phyloP scores from a whole-genome alignment of 2,888 invertebrate genomes.

The Melanotus villosus region DNA sequence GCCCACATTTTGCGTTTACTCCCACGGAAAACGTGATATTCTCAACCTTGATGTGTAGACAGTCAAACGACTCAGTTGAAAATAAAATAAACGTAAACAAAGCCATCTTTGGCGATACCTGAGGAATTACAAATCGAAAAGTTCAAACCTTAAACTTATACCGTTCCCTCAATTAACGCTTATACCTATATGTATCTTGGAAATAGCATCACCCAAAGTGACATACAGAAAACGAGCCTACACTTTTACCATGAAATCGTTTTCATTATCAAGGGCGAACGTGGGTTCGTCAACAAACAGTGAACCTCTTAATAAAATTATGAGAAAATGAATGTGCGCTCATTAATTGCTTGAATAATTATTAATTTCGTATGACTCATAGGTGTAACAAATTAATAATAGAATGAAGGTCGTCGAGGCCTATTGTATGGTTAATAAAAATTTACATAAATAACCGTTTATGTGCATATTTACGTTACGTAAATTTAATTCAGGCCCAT shows the following conservation, averaged over 20 bases:
- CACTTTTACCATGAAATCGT: conserved; percentile 1
- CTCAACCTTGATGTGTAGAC: conserved; percentile 18
- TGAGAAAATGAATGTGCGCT: not conserved
- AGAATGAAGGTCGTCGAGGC: not conserved
- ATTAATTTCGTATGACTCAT: conserved; percentile 13
- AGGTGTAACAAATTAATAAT: conserved; percentile 5
- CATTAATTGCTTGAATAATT: conserved; percentile 15
- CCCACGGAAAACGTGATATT: conserved; percentile 20
- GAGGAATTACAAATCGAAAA: not conserved
- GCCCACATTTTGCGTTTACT: conserved; percentile 28
- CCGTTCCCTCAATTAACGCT: no score
- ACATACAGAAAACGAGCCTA: not conserved
- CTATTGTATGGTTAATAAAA: not conserved
- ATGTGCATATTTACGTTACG: not conserved
- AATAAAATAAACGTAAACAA: conserved; percentile 13
- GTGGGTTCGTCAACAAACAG: not conserved
- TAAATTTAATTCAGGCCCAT: not conserved
- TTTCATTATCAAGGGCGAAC: conserved; percentile 8
- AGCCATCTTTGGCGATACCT: not conserved
- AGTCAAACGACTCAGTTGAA: not conserved
- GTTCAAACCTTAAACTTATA: no score
- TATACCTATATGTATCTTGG: not conserved
- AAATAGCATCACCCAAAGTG: not conserved
- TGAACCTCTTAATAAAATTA: conserved; percentile 7
- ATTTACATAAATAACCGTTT: conserved; percentile 12